phyloP scores from a whole-genome alignment of 1,140 invertebrate genomes.

The Drosophila burlai region DNA sequence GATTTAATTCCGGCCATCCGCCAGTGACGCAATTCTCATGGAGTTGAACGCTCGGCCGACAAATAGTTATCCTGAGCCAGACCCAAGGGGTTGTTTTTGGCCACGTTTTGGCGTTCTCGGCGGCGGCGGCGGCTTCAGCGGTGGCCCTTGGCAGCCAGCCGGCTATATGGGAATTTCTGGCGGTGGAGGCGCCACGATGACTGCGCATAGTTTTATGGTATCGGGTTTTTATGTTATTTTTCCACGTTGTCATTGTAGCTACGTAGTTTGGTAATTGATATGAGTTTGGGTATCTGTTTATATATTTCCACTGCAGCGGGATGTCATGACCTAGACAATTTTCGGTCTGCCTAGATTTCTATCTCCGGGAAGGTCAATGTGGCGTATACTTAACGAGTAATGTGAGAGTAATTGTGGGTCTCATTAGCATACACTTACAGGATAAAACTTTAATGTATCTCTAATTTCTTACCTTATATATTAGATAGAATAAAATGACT shows the following conservation, averaged over 20 bases:
- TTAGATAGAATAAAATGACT: background rate
- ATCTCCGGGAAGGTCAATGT: conserved; percentile 57
- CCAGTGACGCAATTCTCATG: conserved; percentile 68
- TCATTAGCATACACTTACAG: conserved; percentile 37
- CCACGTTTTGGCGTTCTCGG: conserved; percentile 25
- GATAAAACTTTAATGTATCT: too few species aligned
- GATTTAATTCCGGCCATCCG: conserved; percentile 70
- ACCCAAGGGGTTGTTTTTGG: conserved; percentile 74
- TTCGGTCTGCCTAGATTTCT: conserved; percentile 43
- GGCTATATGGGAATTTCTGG: conserved; percentile 43
- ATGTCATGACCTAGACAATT: conserved; percentile 74
- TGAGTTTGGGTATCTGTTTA: conserved; percentile 27
- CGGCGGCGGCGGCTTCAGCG: background rate
- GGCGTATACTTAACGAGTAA: conserved; percentile 40
- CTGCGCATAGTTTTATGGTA: conserved; percentile 79
- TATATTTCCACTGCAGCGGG: conserved; percentile 45
- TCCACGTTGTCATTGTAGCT: conserved; percentile 47
- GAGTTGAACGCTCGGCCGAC: conserved; percentile 69
- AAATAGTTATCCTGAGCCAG: conserved; percentile 51
- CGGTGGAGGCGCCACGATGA: conserved; percentile 68
- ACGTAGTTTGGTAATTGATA: conserved; percentile 51
- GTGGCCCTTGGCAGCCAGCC: conserved; percentile 25
- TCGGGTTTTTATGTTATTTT: conserved; percentile 38
- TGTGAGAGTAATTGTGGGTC: conserved; percentile 4
- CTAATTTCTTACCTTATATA: background rate